phyloP scores from a whole-genome alignment of 2,888 invertebrate genomes.

The Liodrosophila aerea region DNA sequence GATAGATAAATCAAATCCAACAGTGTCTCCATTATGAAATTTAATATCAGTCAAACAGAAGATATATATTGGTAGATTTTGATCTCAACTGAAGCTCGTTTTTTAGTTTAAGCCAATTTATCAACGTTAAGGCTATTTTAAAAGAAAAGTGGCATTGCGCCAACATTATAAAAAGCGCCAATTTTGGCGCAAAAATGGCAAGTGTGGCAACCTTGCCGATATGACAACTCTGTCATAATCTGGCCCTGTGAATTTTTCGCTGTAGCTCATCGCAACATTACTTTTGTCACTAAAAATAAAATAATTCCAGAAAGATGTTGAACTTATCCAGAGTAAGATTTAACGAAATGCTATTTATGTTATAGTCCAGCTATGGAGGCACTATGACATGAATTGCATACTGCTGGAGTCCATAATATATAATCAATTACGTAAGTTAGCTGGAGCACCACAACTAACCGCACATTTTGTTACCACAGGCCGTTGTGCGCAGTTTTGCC shows the following conservation, averaged over 20 bases:
- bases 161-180: too few relatives aligned
- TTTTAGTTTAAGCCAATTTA: too few relatives aligned
- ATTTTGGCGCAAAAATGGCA: too few relatives aligned
- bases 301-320: conserved; percentile 65
- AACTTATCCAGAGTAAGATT: conserved; percentile 80
- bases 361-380: neutral
- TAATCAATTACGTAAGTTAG: conserved; percentile 73
- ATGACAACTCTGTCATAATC: conserved; percentile 66
- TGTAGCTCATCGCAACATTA: conserved; percentile 24
- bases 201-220: conserved; percentile 53
- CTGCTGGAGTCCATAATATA: conserved; percentile 1
- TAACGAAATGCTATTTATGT: neutral
- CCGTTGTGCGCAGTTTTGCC: conserved; percentile 79
- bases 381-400: neutral
- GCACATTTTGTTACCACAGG: conserved; percentile 65
- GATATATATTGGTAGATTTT: too few relatives aligned
- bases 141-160: too few relatives aligned
- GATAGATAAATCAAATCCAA: too few relatives aligned
- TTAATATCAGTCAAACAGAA: too few relatives aligned
- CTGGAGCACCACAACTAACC: conserved; percentile 56
- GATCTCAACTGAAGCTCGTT: too few relatives aligned
- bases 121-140: too few relatives aligned
- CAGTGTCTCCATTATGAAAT: too few relatives aligned
- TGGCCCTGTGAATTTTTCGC: conserved; percentile 49
- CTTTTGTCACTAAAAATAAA: conserved; percentile 47